Base-by-base conservation (phyloP, 2,797 vertebrate genomes). In the Neosilurus mollespiculum region DNA sequence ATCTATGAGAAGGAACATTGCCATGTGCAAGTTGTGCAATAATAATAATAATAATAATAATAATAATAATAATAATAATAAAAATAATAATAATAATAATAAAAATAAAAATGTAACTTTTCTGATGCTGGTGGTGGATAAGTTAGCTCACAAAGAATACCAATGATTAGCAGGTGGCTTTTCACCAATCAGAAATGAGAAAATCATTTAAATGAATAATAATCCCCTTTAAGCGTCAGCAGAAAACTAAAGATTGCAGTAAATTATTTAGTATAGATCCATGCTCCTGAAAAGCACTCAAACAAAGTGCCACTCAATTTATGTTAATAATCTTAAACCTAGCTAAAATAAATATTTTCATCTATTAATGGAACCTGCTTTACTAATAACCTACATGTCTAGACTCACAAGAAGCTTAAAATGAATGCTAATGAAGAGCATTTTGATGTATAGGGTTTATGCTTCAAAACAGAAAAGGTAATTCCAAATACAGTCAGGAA, bases 231-330 rank as follows among this genome's bases (percentile, higher is more conserved):
- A 58, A 71, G 53, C 70, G n/a, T 71, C 73, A 53, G 73, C 49
- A 53, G 61, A 51, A 69, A 75, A 82, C 58, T 56, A 12, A 51
- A 34, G 24, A 65, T 62, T 72, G 66, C 66, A 34, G 73, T 58
- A 64, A 78, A 85, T 82, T 82, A 79, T 80, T 85, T 53, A 78
- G 62, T 85, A 78, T 51, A 78, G 84, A 71, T 65, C 49, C n/a
- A 76, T 53, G n/a, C 37, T 75, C 24, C 54, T 76, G 72, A 18
- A 81, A 81, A 76, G 72, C n/a, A 15, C 37, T 53, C 26, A 81
- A 81, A 84, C 78, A 84, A 67, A 64, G 26, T 51, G 75, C 3
- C 67, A 64, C 49, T 26, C 61, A 37, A 43, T 37, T 80, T 67
- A 83, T 62, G 56, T 56, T 71, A 84, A 72, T 78, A 80, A 66